phyloP scores from a whole-genome alignment of 2,888 invertebrate species.

The Acanthoscelides obtectus region DNA sequence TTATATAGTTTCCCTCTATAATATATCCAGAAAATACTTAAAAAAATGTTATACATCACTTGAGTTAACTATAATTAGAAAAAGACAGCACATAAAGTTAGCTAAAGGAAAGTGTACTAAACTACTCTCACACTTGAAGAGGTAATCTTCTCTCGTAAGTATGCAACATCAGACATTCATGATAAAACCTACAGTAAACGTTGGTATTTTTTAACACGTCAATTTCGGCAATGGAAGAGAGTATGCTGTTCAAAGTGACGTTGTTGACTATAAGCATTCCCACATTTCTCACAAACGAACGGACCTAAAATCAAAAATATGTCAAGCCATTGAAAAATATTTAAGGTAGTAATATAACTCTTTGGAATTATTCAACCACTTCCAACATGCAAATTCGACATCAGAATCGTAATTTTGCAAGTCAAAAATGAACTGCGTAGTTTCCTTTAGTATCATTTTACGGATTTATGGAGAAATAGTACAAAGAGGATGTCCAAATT shows the following conservation, averaged over 20 bases:
- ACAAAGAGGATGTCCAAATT: background rate
- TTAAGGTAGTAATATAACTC: background rate
- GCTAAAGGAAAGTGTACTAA: too few relatives aligned
- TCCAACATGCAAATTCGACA: background rate
- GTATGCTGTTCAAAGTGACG: slow-evolving; percentile 29
- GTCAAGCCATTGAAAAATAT: background rate
- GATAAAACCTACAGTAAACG: background rate
- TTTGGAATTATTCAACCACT: background rate
- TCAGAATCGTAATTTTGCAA: background rate
- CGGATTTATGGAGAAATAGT: too few relatives aligned
- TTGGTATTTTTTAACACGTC: background rate
- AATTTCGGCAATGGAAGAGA: background rate
- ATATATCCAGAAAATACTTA: too few relatives aligned
- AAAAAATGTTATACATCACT: too few relatives aligned
- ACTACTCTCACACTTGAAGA: too few relatives aligned
- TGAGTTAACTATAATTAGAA: too few relatives aligned
- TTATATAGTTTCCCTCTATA: too few relatives aligned
- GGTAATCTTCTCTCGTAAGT: too few relatives aligned
- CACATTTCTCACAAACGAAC: slow-evolving; percentile 32
- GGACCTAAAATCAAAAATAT: background rate
- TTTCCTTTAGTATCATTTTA: too few relatives aligned
- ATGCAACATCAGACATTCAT: too few relatives aligned
- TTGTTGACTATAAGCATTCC: slow-evolving; percentile 34
- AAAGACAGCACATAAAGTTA: too few relatives aligned
- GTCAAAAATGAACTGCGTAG: too few relatives aligned